A percentile compares a stretch with the other conserved stretches of the same genome.
Evolutionary conservation across 2,888 invertebrate species (phyloP).

Genomic region (Nephrotoma flavescens): DNA sequence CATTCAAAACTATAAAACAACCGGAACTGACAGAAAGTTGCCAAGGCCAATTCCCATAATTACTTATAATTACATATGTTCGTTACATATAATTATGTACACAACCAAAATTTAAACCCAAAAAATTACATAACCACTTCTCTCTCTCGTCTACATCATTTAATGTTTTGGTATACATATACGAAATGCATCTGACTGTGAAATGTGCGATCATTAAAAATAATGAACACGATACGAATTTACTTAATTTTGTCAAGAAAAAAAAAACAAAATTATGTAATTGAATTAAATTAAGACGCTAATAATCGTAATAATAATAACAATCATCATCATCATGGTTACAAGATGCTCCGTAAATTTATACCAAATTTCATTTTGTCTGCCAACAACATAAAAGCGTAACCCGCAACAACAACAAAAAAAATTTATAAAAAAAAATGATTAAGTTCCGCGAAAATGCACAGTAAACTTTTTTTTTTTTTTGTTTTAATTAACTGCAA

Average conservation of each 20-base stretch:
- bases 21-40: not conserved
- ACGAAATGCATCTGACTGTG: not conserved
- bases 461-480: not conserved
- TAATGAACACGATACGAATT: not conserved
- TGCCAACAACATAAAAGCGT: not conserved
- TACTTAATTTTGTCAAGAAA: not conserved
- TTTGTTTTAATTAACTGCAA: not conserved
- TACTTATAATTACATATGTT: not conserved
- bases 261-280: not conserved
- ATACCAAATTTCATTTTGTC: not conserved
- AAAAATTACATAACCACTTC: not conserved
- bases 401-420: not conserved
- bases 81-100: not conserved
- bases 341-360: not conserved
- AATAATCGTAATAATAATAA: not conserved
- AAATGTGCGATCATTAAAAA: not conserved
- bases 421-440: not conserved
- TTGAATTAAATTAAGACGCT: not conserved
- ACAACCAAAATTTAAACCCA: not conserved
- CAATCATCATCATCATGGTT: not conserved
- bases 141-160: not conserved
- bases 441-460: not conserved
- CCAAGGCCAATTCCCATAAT: not conserved
- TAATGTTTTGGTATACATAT: too few relatives aligned
- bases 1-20: too few relatives aligned